Conservation (phyloP, 2,888 invertebrate genomes). For the Troides oblongomaculatus region DNA sequence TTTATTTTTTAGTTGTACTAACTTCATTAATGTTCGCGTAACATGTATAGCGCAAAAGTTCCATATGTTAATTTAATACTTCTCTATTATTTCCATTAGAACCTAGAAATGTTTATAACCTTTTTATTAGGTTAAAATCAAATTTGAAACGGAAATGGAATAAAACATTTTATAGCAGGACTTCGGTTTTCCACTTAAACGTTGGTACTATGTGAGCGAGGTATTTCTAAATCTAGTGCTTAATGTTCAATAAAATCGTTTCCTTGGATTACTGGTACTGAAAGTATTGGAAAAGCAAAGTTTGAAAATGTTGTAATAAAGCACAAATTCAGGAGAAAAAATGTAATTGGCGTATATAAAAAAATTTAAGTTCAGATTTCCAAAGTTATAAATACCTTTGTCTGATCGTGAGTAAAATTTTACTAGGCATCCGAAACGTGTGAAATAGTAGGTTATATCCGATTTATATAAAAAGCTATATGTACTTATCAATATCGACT, state of each 20-base stretch:
- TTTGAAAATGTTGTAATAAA: background rate
- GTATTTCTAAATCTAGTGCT: conserved; percentile 16
- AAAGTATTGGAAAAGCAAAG: background rate
- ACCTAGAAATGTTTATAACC: background rate
- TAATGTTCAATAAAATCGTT: conserved; percentile 14
- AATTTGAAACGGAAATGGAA: conserved; percentile 10
- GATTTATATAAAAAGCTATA: too few relatives aligned
- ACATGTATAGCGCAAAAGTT: too few relatives aligned
- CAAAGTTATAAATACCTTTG: too few relatives aligned
- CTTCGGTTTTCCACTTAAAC: conserved; percentile 15
- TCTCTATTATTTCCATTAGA: background rate
- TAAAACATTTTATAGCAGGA: conserved; percentile 18
- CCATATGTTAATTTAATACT: background rate
- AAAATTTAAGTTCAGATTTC: too few relatives aligned
- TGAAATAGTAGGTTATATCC: too few relatives aligned
- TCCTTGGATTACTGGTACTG: conserved; percentile 2
- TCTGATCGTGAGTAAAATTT: too few relatives aligned
- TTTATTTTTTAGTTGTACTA: too few relatives aligned
- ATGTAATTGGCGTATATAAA: too few relatives aligned
- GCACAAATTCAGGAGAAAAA: too few relatives aligned
- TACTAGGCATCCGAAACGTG: too few relatives aligned
- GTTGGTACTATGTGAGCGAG: conserved; percentile 17
- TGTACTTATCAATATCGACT: too few relatives aligned
- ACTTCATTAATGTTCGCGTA: background rate
- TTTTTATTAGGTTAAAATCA: background rate